Conservation (phyloP, 2,113 vertebrate genomes). For the Pseudolaguvia tuberculata region DNA sequence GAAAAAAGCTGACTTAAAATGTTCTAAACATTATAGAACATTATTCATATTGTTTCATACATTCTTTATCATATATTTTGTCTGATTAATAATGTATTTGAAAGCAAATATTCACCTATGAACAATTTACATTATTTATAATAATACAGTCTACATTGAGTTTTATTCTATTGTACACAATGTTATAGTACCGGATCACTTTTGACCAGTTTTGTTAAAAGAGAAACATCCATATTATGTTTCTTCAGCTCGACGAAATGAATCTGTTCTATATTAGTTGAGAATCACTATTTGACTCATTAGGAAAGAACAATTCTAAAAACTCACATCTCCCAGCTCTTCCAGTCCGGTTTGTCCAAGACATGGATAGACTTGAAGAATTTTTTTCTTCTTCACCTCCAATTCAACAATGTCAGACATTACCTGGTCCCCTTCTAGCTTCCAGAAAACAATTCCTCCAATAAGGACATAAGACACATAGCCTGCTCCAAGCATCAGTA, state of each 20-base stretch:
- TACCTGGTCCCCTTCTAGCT: slow-evolving; percentile 70
- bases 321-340: slow-evolving; percentile 20
- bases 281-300: too few species aligned
- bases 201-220: background rate
- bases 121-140: background rate
- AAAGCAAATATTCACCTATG: background rate
- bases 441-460: slow-evolving; percentile 76
- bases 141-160: background rate
- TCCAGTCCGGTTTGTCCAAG: slow-evolving; percentile 31
- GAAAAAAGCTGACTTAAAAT: background rate
- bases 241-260: background rate
- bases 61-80: background rate
- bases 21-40: background rate
- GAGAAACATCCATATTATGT: background rate
- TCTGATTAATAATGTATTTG: background rate
- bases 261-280: background rate
- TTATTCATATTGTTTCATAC: background rate
- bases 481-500: slow-evolving; percentile 63
- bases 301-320: background rate
- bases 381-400: slow-evolving; percentile 52
- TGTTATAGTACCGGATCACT: background rate
- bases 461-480: slow-evolving; percentile 77
- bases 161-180: too few species aligned
- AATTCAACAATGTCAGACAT: slow-evolving; percentile 47
- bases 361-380: slow-evolving; percentile 70